These are phyloP conservation scores for Lamprologus lemairii DNA, from an alignment of 2,113 vertebrate species.

Conservation along the genomic window DNA sequence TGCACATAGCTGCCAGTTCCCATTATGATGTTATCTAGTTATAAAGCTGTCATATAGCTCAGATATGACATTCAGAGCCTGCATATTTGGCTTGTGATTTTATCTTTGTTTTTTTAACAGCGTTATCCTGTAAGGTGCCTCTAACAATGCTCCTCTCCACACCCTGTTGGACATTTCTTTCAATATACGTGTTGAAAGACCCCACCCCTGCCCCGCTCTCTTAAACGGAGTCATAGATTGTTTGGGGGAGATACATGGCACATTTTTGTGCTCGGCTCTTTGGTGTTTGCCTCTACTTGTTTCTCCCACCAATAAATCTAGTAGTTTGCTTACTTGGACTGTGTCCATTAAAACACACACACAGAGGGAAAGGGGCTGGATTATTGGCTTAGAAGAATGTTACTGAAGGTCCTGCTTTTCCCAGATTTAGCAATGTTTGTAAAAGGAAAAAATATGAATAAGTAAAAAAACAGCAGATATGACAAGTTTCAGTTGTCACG, in stretches of 20 bases:
- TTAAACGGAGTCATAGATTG: not conserved
- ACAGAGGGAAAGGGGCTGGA: not conserved
- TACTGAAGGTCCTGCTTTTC: not conserved
- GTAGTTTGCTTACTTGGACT: not conserved
- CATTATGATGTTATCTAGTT: not conserved
- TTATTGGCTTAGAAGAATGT: not conserved
- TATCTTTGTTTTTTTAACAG: not conserved
- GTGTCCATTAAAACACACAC: not conserved
- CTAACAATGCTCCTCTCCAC: not conserved
- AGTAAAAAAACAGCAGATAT: not conserved
- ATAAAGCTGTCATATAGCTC: not conserved
- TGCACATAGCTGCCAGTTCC: slow-evolving; percentile 1
- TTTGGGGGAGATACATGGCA: not conserved
- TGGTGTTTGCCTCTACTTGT: not conserved
- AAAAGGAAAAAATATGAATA: not conserved
- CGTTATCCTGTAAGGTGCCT: not conserved
- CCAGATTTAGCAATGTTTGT: not conserved
- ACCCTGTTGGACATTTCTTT: not conserved
- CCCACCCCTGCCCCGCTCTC: not conserved
- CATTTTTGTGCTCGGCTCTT: not conserved
- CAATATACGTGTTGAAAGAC: not conserved
- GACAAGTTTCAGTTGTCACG: not conserved
- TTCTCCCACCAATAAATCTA: not conserved
- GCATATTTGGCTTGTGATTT: not conserved
- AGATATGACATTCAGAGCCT: not conserved